Evolutionary conservation across 1,140 invertebrate species (phyloP), one percentile per base, ranked within the genome.

Genomic region (Littorina saxatilis): DNA sequence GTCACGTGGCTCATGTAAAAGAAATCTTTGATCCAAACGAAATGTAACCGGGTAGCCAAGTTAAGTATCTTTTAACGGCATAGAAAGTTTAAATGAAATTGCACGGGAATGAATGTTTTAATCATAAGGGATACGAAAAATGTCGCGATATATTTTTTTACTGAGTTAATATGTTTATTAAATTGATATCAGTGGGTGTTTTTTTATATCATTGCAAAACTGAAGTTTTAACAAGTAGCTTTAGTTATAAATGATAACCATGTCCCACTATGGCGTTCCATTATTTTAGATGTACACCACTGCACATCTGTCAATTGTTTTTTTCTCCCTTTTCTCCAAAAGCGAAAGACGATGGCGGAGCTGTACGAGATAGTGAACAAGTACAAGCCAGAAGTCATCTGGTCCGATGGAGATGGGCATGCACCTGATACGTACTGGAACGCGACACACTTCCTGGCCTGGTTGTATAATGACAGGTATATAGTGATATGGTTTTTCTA

Each of bases 391-490:
- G 96, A 98, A 78, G 92, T 99, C 0, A 91, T 99, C 32, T 99
- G 98, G 98, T 97, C 97, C 0, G 98, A 99, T 92, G 98, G 98
- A 0, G 94, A 94, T n/a, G 85, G 85, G 86, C 83, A 86, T 27
- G 84, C 86, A 2, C 58, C 80, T 52, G 85, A 86, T 50, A 93
- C 93, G 0, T 99, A 99, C 88, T 99, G 94, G 94, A 93, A 92
- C 55, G 89, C 91, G 0, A 94, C 89, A 50, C 89, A 92, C 50
- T 94, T 94, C 86, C 93, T 99, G 2, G 96, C 98, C 11, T 99
- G 98, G 97, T 93, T 99, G 0, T 99, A 98, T 88, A 99, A 98
- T 91, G 95, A 98, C 3, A 99, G 97, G 93, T 93, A 20, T 15
- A 52, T 52, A 15, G 13, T 0, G 23, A 52, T 52, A 0, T 52